Evolutionary conservation across 2,888 invertebrate genomes (phyloP), one percentile per base, ranked within the genome.

Genomic region (Gryllus longicercus): DNA sequence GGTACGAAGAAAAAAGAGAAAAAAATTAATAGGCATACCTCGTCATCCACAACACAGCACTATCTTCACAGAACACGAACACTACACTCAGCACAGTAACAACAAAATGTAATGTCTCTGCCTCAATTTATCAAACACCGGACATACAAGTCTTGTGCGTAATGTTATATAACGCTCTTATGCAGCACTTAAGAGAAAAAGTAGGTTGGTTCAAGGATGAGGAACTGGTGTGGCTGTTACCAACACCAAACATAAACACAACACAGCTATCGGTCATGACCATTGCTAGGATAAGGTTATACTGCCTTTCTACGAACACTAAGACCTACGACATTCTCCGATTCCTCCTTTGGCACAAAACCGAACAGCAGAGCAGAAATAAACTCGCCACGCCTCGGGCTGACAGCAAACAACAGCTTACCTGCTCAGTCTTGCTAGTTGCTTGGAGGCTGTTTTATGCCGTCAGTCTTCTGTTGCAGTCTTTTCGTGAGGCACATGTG

Each of bases 401-500:
- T 76, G 25, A 23, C 51, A 80, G 77, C 79, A 81, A 80, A 81
- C 78, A 80, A 78, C 51, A 38, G 51, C 81, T 78, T 78, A 80
- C 80, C 81, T 79, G 77, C 82, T 84, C 84, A 84, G 84, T 84
- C 84, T 84, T 84, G 74, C 63, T 49, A 78, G 80, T 79, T 76
- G 80, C 78, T 75, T 76, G 49, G 78, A 23, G 82, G 81, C 81
- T 81, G 80, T 83, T 81, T 77, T 81, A 81, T 77, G 81, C 82
- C 80, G 81, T 84, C 84, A 84, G 84, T 84, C 84, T 84, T 84
- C 81, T 84, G 79, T 79, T 81, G 82, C 84, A 84, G 84, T 84
- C 84, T 84, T 84, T 82, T 84, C 83, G 83, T 84, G 79, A 79
- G 80, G 81, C 81, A 81, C 81, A 81, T 81, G 76, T 50, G 81